Conservation (phyloP, 1,140 invertebrate species). For the Drosophila ercepeae region DNA sequence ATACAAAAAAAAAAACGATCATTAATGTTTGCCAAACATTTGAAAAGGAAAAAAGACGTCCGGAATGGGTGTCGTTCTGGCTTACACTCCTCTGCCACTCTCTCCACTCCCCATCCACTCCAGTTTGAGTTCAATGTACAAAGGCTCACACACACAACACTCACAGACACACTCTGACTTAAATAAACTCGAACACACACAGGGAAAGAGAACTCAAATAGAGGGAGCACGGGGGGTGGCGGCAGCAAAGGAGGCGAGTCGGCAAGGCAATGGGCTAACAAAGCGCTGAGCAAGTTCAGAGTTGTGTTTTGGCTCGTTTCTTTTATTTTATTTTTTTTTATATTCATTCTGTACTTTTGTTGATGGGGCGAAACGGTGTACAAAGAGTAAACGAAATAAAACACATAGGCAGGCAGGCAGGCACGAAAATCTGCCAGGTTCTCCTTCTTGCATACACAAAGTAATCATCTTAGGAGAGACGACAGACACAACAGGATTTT, state of each 20-base stretch:
- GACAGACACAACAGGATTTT: slow-evolving; percentile 68
- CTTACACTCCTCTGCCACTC: not conserved
- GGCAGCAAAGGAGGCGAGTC: slow-evolving; percentile 21
- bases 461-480: slow-evolving; percentile 20
- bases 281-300: slow-evolving; percentile 73
- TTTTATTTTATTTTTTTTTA: slow-evolving; percentile 18
- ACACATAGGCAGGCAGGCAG: slow-evolving; percentile 34
- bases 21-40: too few species aligned
- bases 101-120: slow-evolving; percentile 13
- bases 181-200: slow-evolving; percentile 14
- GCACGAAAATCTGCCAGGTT: slow-evolving; percentile 44
- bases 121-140: slow-evolving; percentile 73
- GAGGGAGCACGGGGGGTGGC: not conserved
- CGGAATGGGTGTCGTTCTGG: too few species aligned
- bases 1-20: too few species aligned
- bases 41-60: too few species aligned
- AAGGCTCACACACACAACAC: slow-evolving; percentile 19
- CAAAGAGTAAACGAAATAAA: slow-evolving; percentile 64
- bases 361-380: slow-evolving; percentile 57
- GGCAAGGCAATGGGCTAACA: slow-evolving; percentile 60
- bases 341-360: slow-evolving; percentile 19
- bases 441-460: slow-evolving; percentile 49
- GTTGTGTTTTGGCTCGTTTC: slow-evolving; percentile 46
- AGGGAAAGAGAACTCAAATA: not conserved
- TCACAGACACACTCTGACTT: slow-evolving; percentile 21